Evolutionary conservation across 2,888 invertebrate species (phyloP).

Genomic region (Philhelius pedissequus): DNA sequence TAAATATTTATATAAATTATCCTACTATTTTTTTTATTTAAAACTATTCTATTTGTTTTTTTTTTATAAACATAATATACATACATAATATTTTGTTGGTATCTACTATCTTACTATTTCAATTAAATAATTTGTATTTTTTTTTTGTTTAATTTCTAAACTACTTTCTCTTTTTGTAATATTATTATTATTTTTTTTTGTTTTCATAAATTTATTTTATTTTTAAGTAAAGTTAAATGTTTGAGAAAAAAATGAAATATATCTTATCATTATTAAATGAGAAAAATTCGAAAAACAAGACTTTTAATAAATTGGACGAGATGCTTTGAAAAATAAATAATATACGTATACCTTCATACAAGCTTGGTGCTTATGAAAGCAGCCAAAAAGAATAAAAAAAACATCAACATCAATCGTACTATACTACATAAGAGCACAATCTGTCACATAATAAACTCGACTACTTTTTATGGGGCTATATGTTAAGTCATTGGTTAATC

Average conservation of each 20-base stretch:
- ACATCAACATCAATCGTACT: too few species aligned
- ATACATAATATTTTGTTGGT: conserved; percentile 38
- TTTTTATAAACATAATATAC: conserved; percentile 17
- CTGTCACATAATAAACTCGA: too few species aligned
- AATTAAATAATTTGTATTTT: conserved; percentile 15
- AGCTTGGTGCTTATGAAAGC: too few species aligned
- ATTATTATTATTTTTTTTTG: conserved; percentile 36
- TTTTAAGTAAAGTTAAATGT: conserved; percentile 66
- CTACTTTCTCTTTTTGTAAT: conserved; percentile 28
- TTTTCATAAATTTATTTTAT: conserved; percentile 66
- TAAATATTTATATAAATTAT: conserved; percentile 23
- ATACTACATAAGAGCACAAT: too few species aligned
- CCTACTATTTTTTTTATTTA: conserved; percentile 24
- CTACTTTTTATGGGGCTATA: too few species aligned
- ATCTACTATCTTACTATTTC: conserved; percentile 40
- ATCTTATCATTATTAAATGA: conserved; percentile 68
- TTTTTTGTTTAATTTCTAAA: background rate
- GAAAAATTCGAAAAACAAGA: conserved; percentile 54
- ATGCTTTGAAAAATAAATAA: background rate
- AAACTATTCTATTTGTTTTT: conserved; percentile 10
- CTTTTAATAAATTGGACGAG: background rate
- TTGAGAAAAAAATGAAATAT: conserved; percentile 62
- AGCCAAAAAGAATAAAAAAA: too few species aligned
- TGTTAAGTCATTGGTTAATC: too few species aligned
- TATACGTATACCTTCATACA: too few species aligned